phyloP scores from a whole-genome alignment of 2,797 vertebrate species.

The Lophotriccus pileatus region DNA sequence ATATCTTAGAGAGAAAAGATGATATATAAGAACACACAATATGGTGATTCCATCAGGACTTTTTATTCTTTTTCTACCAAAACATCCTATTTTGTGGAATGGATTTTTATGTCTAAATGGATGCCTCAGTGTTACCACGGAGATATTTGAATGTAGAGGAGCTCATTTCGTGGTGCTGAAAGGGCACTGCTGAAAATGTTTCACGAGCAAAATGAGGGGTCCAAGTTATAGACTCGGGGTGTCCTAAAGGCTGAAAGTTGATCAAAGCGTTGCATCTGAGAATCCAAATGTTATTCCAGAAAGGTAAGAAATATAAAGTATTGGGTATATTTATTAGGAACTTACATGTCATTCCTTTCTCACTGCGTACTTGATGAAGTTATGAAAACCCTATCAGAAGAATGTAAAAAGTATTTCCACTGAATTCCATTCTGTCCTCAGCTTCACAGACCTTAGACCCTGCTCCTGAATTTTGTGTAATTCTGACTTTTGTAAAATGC shows the following conservation, averaged over 20 bases:
- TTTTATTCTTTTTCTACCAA: neutral
- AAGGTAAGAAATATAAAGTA: neutral
- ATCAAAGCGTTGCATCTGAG: neutral
- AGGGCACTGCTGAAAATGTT: neutral
- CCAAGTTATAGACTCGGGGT: neutral
- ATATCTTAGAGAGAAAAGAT: neutral
- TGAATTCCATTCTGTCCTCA: neutral
- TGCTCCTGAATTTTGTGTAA: neutral
- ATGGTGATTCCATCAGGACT: neutral
- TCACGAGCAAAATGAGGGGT: neutral
- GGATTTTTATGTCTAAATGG: neutral
- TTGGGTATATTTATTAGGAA: neutral
- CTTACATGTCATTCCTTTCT: neutral
- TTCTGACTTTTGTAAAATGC: neutral
- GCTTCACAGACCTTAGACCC: neutral
- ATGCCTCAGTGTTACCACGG: neutral
- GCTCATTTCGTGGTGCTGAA: neutral
- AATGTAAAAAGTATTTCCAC: neutral
- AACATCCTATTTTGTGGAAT: neutral
- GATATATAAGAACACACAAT: neutral
- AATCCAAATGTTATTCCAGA: neutral
- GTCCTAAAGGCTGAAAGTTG: neutral
- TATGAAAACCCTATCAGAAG: neutral
- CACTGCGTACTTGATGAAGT: neutral
- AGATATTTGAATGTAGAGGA: neutral